Evolutionary conservation across 92 coral and sea anemone genomes (phyloP).

Genomic region (Pocillopora meandrina): DNA sequence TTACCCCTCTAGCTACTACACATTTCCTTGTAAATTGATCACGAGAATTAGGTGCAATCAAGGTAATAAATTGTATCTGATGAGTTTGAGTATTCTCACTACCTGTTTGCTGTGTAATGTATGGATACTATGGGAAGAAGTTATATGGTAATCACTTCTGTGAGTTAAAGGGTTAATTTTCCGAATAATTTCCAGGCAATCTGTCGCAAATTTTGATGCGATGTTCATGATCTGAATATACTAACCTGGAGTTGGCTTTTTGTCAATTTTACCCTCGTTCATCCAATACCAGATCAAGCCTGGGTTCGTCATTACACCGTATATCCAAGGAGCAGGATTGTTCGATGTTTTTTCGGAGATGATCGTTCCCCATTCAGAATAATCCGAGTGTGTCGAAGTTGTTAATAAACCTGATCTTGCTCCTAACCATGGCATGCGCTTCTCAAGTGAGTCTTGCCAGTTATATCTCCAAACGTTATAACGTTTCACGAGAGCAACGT

Average conservation of each 20-base stretch:
- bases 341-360: conserved; percentile 34
- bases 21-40: too few species aligned
- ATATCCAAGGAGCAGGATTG: conserved; percentile 76
- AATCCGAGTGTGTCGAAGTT: conserved; percentile 52
- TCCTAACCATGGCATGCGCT: conserved; percentile 81
- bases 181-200: too few species aligned
- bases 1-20: too few species aligned
- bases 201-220: too few species aligned
- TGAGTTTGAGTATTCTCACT: too few species aligned
- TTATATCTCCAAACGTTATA: conserved; percentile 55
- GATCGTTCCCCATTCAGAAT: conserved; percentile 62
- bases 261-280: conserved; percentile 63
- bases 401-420: conserved; percentile 53
- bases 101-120: too few species aligned
- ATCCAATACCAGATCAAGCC: conserved; percentile 81
- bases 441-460: conserved; percentile 48
- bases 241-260: not conserved
- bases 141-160: too few species aligned
- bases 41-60: too few species aligned
- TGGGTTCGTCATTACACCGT: conserved; percentile 53
- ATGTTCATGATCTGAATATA: not conserved
- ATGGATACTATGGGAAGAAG: too few species aligned
- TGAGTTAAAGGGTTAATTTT: too few species aligned
- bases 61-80: too few species aligned
- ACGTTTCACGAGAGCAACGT: conserved; percentile 51